These are phyloP conservation scores for Ciconia maguari DNA, from an alignment of 2,113 vertebrate genomes.

Conservation along the genomic window DNA sequence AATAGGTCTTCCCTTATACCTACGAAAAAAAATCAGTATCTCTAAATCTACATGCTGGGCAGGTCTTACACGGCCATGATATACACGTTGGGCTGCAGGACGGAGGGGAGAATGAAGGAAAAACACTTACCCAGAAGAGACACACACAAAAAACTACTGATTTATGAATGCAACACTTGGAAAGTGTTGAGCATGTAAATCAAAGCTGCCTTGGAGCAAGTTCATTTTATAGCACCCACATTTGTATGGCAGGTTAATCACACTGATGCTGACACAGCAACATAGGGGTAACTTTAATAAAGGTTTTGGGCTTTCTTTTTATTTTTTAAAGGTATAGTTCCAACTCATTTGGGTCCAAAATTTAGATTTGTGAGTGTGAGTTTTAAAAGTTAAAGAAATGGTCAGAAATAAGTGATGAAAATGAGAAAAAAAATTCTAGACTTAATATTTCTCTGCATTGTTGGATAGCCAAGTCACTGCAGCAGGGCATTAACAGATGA, in stretches of 20 bases:
- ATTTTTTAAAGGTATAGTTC: background rate
- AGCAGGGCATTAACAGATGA: background rate
- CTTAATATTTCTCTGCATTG: background rate
- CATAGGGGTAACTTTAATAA: constrained; percentile 8
- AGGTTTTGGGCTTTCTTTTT: background rate
- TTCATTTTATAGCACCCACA: constrained; percentile 51
- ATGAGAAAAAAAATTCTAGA: background rate
- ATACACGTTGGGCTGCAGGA: background rate
- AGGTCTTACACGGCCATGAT: background rate
- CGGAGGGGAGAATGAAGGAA: background rate
- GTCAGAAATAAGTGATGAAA: background rate
- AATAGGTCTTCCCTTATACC: background rate
- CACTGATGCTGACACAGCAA: constrained; percentile 36
- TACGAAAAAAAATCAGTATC: background rate
- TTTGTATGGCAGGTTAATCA: constrained; percentile 53
- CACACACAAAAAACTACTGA: constrained; percentile 12
- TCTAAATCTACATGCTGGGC: background rate
- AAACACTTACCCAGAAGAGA: constrained; percentile 14
- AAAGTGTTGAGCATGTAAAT: constrained; percentile 61
- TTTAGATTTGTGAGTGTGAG: background rate
- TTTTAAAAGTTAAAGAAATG: background rate
- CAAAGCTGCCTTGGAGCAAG: constrained; percentile 56
- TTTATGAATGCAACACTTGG: constrained; percentile 58
- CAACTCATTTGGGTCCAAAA: background rate
- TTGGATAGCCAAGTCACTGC: background rate